Conservation (phyloP, 2,113 vertebrate genomes). For the Diadophis punctatus region DNA sequence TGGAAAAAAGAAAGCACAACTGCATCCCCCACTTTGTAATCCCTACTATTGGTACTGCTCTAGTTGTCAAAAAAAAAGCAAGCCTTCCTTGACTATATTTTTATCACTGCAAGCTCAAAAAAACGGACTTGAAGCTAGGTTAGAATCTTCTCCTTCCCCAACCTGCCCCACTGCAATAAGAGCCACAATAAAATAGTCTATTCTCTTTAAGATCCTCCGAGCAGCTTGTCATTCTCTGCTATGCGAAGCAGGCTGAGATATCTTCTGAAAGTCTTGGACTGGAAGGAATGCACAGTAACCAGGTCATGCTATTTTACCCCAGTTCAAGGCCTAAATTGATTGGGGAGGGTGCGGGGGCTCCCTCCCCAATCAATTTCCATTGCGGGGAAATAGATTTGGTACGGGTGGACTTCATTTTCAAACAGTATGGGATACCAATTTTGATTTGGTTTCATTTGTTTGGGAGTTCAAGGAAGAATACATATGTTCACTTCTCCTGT, state of each 20-base stretch:
- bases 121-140: not conserved
- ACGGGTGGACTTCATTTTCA: not conserved
- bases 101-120: not conserved
- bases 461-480: not conserved
- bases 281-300: not conserved
- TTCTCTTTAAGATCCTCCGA: too few relatives aligned
- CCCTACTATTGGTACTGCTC: not conserved
- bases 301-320: not conserved
- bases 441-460: not conserved
- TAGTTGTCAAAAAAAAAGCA: not conserved
- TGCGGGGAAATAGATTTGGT: not conserved
- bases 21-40: not conserved
- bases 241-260: not conserved
- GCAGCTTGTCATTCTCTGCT: not conserved
- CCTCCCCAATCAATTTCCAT: too few relatives aligned
- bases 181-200: not conserved
- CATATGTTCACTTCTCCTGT: too few relatives aligned
- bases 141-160: not conserved
- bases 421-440: not conserved
- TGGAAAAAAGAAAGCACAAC: not conserved
- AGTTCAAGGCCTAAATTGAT: not conserved
- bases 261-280: not conserved
- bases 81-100: not conserved
- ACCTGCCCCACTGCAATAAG: not conserved
- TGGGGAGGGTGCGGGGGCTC: too few relatives aligned